Evolutionary conservation across 2,888 invertebrate species (phyloP), one percentile per base, ranked within the genome.

Genomic region (Theretra japonica): DNA sequence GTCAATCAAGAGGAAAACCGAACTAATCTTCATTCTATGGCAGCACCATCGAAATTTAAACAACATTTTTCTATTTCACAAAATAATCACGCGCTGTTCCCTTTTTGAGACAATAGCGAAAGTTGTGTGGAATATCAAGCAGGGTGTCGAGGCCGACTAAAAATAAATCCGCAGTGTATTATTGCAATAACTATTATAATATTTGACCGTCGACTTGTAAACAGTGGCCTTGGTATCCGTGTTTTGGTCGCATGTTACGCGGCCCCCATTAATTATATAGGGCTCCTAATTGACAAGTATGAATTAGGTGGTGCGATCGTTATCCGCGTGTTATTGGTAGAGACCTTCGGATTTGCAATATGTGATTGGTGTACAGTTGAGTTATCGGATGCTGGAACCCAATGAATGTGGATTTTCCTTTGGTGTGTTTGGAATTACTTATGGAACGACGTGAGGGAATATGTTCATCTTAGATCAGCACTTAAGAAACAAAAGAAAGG

Each of bases 71-170:
- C 77, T 70, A 80, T 83, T 85, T 79, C 76, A 75, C 70, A 85
- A 83, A 82, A 75, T 72, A 62, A 72, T 85, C 85, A 86, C 86
- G 79, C 73, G 68, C 73, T 70, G 72, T 72, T 70, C 74, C 83
- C 80, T 77, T 83, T 82, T 81, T 56, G 79, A 75, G 74, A 85
- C 82, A 81, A 84, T 81, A 80, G 81, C 80, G 85, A 85, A 86
- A 85, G 81, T 82, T 75, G 77, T 53, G 71, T 73, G 70, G 86
- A 84, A 86, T 86, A 79, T 74, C 72, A 86, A 86, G 59, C 77
- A 82, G 82, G 74, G 74, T 75, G 71, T 59, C 78, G 81, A 84
- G 86, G 86, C 72, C 83, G 72, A 72, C 83, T 82, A 84, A 83
- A 86, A 83, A 85, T 86, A 86, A 76, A 75, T 76, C 78, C 77